Base-by-base conservation (phyloP, 2,113 vertebrate species). In the Ceuthmochares aereus region DNA sequence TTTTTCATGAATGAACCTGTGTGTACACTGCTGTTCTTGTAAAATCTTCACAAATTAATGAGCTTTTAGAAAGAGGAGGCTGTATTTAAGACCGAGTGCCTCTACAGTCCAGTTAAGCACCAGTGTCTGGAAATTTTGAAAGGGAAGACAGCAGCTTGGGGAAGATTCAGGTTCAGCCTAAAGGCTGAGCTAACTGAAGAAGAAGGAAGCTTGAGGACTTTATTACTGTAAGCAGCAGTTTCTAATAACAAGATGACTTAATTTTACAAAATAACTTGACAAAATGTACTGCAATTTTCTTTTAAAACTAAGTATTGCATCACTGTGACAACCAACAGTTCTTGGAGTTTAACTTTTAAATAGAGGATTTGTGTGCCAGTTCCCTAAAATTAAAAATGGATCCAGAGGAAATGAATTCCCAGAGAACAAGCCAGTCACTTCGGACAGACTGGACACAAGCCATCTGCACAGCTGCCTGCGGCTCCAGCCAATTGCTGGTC, bases 351-450 rank as follows among this genome's bases (percentile, higher is more conserved):
- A 84, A 79, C 83, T 89, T 88, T 88, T 89, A 95, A 97, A 95
- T n/a, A 92, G 76, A 92, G 20, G 60, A 49, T 6, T 84, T 93
- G 67, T 56, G 78, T 92, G 89, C 80, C 80, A 81, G 80, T 90
- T 92, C 80, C 67, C 77, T 83, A 76, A 90, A 87, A 88, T 68
- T 87, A 87, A 95, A 96, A 95, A 94, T 52, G 55, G 60, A 58
- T 88, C 52, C 73, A 84, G 93, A 93, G 90, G 89, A 92, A 97
- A 95, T 8, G 18, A 75, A 82, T 96, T 94, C 51, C 54, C 78
- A 21, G 70, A 94, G 89, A 96, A 95, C 80, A 95, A 95, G 68
- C 29, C 4, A 9, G 70, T 27, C 64, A 29, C 89, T 96, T 95
- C 87, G 85, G 85, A 37, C 76, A 73, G 70, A 51, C 93, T 94